Evolutionary conservation across 2,888 invertebrate species (phyloP).

Genomic region (Acleris holmiana): DNA sequence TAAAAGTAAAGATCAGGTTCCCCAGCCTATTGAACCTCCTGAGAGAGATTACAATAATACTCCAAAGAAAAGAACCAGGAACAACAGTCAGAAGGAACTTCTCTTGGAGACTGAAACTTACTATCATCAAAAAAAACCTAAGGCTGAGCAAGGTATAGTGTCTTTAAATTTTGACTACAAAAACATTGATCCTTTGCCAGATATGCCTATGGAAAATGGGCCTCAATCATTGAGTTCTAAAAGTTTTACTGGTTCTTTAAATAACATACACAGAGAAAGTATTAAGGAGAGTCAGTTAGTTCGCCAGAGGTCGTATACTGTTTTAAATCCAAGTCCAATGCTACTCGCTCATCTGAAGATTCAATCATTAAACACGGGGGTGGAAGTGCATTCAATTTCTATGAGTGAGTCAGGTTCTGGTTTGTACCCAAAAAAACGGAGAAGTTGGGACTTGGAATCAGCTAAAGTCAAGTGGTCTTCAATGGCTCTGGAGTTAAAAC

Average conservation of each 20-base stretch:
- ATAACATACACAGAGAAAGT: constrained; percentile 69
- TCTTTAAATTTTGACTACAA: constrained; percentile 51
- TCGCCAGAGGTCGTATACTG: constrained; percentile 91
- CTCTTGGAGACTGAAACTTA: constrained; percentile 45
- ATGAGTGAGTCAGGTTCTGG: constrained; percentile 79
- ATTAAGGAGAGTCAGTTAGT: constrained; percentile 73
- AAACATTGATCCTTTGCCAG: constrained; percentile 51
- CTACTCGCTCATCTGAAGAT: constrained; percentile 87
- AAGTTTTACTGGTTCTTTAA: constrained; percentile 77
- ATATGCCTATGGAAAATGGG: constrained; percentile 54
- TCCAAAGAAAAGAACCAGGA: constrained; percentile 37
- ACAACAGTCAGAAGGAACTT: constrained; percentile 44
- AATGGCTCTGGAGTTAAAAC: constrained; percentile 73
- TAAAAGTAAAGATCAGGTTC: constrained; percentile 41
- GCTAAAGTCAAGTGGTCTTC: constrained; percentile 81
- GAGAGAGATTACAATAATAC: constrained; percentile 68
- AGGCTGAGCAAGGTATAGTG: constrained; percentile 42
- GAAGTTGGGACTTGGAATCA: constrained; percentile 76
- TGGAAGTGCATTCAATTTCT: constrained; percentile 77
- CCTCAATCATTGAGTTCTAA: constrained; percentile 66
- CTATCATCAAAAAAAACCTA: constrained; percentile 37
- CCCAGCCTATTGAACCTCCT: constrained; percentile 58
- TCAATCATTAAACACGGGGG: constrained; percentile 73
- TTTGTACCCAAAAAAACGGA: constrained; percentile 66
- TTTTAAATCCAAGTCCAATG: constrained; percentile 90